Percentiles rank a stretch among this genome's conserved stretches.
phyloP scores from a whole-genome alignment of 2,888 invertebrate species.

The Platerodrilus igneus region DNA sequence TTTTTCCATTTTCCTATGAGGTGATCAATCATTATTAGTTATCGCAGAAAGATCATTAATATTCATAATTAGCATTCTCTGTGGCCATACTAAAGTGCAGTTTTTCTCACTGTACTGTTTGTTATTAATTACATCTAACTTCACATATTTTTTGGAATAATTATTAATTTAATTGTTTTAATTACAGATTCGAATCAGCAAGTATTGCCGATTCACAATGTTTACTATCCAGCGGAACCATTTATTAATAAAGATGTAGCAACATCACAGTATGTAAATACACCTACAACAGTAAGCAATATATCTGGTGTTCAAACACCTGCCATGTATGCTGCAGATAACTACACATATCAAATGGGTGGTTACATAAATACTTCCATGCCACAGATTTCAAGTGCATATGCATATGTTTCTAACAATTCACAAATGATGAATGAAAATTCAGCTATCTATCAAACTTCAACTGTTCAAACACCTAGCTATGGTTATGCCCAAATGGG shows the following conservation, averaged over 20 bases:
- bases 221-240: slow-evolving; percentile 3
- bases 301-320: background rate
- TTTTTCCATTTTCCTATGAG: too few species aligned
- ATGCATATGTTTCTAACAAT: background rate
- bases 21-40: too few species aligned
- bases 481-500: background rate
- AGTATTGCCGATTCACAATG: background rate
- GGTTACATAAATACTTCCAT: slow-evolving; percentile 2
- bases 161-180: too few species aligned
- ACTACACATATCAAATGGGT: slow-evolving; percentile 5
- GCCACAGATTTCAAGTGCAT: slow-evolving; percentile 2
- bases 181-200: slow-evolving; percentile 2
- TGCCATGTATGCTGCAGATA: background rate
- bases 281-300: background rate
- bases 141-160: too few species aligned
- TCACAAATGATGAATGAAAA: slow-evolving; percentile 5
- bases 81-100: too few species aligned
- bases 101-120: too few species aligned
- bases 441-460: background rate
- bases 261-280: background rate
- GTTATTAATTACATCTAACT: too few species aligned
- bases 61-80: too few species aligned
- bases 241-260: background rate
- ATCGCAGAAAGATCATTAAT: too few species aligned
- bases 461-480: background rate